Evolutionary conservation across 2,113 vertebrate genomes (phyloP), one percentile per base, ranked within the genome.

Genomic region (Cheirogaleus medius): DNA sequence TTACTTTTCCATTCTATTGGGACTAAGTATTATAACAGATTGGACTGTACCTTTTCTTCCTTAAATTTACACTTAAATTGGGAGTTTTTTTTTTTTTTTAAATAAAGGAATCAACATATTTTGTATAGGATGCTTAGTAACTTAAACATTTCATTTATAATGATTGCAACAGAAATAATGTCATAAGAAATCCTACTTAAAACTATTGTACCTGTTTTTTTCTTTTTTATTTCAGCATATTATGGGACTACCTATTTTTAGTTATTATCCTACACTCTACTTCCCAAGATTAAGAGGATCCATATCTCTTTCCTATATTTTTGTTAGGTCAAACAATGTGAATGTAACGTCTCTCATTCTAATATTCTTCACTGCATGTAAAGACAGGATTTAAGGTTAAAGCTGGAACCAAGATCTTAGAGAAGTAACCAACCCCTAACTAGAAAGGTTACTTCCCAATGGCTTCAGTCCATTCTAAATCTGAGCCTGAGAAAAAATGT

Each of bases 61-160:
- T 5, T 93, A 89, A 85, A 8, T 23, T 95, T 37, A 27, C 39
- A 95, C 63, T 93, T 64, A 83, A 91, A 23, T 10, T 92, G 42
- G 2, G 8, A 89, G 42, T 56, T 56, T 8, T 56, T 52, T 52
- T 52, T 52, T 12, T 52, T 87, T 95, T 42, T 86, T 92, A 44
- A 68, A 49, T 69, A 39, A 83, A 71, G 21, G 4, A 93, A 92
- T 49, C 17, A 93, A 84, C 32, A 58, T 9, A 95, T 60, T 92
- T 92, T 73, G 42, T 47, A 87, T 88, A 97, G 58, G 27, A 56
- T 87, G 37, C 47, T 95, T 86, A 85, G 7, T 89, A 94, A 92
- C 18, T 54, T 29, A 81, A 86, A 84, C 60, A 96, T 71, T 87
- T 71, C 25, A 94, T 52, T 74, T 21, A 63, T 89, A 89, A 14